These are phyloP conservation scores for Neodontobutis hainanensis DNA, from an alignment of 2,113 vertebrate species.

Conservation along the genomic window DNA sequence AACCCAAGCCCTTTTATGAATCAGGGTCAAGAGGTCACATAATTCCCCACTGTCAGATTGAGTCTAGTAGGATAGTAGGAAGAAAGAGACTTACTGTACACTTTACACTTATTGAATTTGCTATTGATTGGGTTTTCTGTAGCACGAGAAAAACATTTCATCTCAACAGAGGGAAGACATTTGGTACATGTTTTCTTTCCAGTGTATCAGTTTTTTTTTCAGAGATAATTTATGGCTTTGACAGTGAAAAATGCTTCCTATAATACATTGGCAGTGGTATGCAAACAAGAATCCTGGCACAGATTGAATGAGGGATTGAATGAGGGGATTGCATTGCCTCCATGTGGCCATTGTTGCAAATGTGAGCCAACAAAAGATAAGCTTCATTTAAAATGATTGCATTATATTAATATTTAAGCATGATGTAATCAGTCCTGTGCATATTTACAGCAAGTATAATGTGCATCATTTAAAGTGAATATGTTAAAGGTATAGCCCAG, in stretches of 20 bases:
- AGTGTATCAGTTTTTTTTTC: constrained; percentile 11
- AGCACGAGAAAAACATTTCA: constrained; percentile 20
- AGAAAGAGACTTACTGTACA: constrained; percentile 42
- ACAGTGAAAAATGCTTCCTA: constrained; percentile 25
- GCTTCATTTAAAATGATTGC: constrained; percentile 21
- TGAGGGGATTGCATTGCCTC: constrained; percentile 54
- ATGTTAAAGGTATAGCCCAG: no score
- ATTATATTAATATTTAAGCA: constrained; percentile 13
- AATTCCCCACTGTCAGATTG: constrained; percentile 14
- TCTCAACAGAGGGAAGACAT: background rate
- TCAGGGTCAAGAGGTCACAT: constrained; percentile 41
- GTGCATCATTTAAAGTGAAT: background rate
- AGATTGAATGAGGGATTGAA: constrained; percentile 13
- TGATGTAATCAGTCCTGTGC: constrained; percentile 11
- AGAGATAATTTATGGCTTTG: background rate
- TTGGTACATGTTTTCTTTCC: constrained; percentile 7
- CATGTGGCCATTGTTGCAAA: constrained; percentile 65
- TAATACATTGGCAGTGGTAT: constrained; percentile 17
- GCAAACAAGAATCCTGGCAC: constrained; percentile 18
- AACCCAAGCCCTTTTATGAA: constrained; percentile 43
- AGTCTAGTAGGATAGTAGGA: constrained; percentile 27
- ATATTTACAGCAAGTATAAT: background rate
- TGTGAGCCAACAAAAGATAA: constrained; percentile 23
- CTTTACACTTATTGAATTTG: constrained; percentile 49
- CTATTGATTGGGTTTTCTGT: constrained; percentile 48